phyloP scores from a whole-genome alignment of 2,888 invertebrate genomes.

The Teinopalpus imperialis region DNA sequence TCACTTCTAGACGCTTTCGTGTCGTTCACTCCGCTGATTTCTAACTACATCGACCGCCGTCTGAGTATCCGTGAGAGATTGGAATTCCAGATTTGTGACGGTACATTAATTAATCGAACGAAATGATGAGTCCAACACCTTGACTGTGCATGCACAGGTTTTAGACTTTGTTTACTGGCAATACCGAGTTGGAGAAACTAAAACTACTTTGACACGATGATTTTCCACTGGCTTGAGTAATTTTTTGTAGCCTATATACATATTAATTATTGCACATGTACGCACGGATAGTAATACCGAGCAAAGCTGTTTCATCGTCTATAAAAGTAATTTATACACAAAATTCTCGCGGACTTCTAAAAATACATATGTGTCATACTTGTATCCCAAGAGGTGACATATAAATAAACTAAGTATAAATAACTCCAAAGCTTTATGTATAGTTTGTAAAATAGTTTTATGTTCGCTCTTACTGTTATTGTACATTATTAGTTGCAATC shows the following conservation, averaged over 20 bases:
- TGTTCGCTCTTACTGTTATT: no score
- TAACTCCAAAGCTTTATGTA: conserved; percentile 24
- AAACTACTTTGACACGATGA: neutral
- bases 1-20: conserved; percentile 50
- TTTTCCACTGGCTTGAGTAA: conserved; percentile 4
- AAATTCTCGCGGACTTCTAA: conserved; percentile 19
- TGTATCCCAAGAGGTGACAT: conserved; percentile 16
- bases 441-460: conserved; percentile 25
- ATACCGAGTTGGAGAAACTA: neutral
- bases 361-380: conserved; percentile 19
- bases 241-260: conserved; percentile 10
- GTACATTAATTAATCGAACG: conserved; percentile 44
- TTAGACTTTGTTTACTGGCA: neutral
- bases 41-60: conserved; percentile 48
- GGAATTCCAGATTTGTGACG: conserved; percentile 55
- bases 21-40: conserved; percentile 60
- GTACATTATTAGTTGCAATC: no score
- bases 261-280: neutral
- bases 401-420: conserved; percentile 20
- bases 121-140: conserved; percentile 29
- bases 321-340: conserved; percentile 13
- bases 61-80: conserved; percentile 61
- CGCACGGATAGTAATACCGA: neutral
- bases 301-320: conserved; percentile 1
- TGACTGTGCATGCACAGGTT: neutral